A percentile compares a stretch with the other conserved stretches of the same genome.
Conservation (phyloP, 2,113 vertebrate genomes). For the Microcebus ravelobensis region DNA sequence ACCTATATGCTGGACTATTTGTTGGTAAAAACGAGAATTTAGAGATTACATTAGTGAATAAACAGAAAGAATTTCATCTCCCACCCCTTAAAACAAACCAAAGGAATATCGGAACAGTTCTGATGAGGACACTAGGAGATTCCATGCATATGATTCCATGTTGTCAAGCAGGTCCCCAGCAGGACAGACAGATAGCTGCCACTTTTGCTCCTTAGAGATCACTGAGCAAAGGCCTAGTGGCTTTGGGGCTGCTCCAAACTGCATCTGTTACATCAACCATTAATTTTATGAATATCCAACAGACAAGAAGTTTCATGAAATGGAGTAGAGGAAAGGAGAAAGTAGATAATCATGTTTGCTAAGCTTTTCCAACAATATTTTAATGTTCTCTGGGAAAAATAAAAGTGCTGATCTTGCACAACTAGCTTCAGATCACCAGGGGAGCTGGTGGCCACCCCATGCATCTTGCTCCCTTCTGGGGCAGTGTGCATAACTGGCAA, state of each 20-base stretch:
- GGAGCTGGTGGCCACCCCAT: accelerated
- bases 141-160: accelerated
- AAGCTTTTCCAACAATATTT: background rate
- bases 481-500: background rate
- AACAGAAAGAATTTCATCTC: background rate
- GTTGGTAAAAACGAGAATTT: background rate
- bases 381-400: background rate
- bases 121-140: background rate
- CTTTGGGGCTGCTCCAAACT: background rate
- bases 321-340: background rate
- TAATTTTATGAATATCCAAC: background rate
- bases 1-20: background rate
- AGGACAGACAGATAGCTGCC: background rate
- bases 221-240: background rate
- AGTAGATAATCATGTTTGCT: background rate
- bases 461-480: background rate
- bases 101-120: background rate
- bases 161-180: background rate
- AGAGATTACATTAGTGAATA: background rate
- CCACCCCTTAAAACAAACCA: background rate
- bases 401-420: background rate
- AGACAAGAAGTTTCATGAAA: background rate
- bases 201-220: background rate
- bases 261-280: background rate
- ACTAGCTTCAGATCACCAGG: accelerated